A percentile compares a stretch with the other conserved stretches of the same genome.
These are phyloP conservation scores for Cyprinodon brontotheroides DNA, from an alignment of 2,113 vertebrate species.

Conservation along the genomic window DNA sequence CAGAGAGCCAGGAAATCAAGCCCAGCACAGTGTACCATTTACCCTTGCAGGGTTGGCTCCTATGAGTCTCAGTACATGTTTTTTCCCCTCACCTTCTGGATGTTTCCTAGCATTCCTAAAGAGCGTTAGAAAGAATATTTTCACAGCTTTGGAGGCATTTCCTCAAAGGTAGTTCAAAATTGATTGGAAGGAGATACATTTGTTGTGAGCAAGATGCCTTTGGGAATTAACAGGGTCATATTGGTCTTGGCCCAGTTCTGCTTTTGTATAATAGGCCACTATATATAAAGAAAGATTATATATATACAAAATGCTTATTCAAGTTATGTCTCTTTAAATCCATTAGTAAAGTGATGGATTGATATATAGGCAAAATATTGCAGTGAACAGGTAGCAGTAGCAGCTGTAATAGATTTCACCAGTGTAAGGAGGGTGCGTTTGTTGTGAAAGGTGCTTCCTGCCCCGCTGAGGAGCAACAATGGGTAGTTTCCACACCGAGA, in stretches of 20 bases:
- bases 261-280: neutral
- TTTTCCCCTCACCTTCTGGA: conserved; percentile 9
- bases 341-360: conserved; percentile 11
- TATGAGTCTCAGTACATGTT: neutral
- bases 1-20: conserved; percentile 55
- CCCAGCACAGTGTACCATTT: conserved; percentile 40
- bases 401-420: conserved; percentile 44
- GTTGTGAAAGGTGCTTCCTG: conserved; percentile 83
- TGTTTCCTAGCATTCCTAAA: conserved; percentile 36
- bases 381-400: conserved; percentile 24
- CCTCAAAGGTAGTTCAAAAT: conserved; percentile 35
- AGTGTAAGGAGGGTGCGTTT: conserved; percentile 49
- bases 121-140: conserved; percentile 26
- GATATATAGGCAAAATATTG: conserved; percentile 16
- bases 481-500: conserved; percentile 70
- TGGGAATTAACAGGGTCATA: conserved; percentile 16
- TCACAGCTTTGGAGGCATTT: conserved; percentile 39
- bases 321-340: conserved; percentile 1
- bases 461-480: conserved; percentile 74
- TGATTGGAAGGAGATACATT: conserved; percentile 17
- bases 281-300: neutral
- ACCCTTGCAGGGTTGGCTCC: conserved; percentile 50
- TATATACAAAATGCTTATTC: neutral
- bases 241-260: conserved; percentile 10
- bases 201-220: conserved; percentile 18